A percentile compares a stretch with the other conserved stretches of the same genome.
These are phyloP conservation scores for Chelonus formosanus DNA, from an alignment of 2,888 invertebrate genomes.

Conservation along the genomic window DNA sequence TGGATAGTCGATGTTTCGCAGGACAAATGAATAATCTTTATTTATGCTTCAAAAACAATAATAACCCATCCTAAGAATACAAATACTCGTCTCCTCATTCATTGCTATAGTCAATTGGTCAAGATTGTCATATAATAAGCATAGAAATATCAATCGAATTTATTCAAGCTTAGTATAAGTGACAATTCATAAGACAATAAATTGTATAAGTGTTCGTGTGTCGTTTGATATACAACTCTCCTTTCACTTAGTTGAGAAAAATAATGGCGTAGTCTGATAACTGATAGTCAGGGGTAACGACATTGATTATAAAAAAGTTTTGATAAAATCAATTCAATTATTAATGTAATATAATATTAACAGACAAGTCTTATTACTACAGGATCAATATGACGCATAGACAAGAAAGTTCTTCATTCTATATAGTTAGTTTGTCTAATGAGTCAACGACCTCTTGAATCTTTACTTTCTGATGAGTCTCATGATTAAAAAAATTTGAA, in stretches of 20 bases:
- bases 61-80: background rate
- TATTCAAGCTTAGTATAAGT: background rate
- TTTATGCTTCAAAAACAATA: conserved; percentile 1
- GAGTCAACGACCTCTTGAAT: conserved; percentile 16
- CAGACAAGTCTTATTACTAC: too few species aligned
- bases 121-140: background rate
- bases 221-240: background rate
- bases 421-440: background rate
- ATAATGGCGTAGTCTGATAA: too few species aligned
- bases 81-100: background rate
- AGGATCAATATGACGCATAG: background rate
- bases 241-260: conserved; percentile 1
- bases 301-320: too few species aligned
- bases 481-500: background rate
- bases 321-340: too few species aligned
- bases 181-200: background rate
- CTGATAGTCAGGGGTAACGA: too few species aligned
- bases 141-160: conserved; percentile 1
- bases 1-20: background rate
- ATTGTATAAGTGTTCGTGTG: too few species aligned
- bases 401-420: background rate
- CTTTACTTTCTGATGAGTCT: background rate
- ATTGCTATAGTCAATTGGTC: background rate
- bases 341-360: too few species aligned
- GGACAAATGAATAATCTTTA: background rate